Conservation (phyloP, 2,113 vertebrate species). For the Rhinogobius similis region DNA sequence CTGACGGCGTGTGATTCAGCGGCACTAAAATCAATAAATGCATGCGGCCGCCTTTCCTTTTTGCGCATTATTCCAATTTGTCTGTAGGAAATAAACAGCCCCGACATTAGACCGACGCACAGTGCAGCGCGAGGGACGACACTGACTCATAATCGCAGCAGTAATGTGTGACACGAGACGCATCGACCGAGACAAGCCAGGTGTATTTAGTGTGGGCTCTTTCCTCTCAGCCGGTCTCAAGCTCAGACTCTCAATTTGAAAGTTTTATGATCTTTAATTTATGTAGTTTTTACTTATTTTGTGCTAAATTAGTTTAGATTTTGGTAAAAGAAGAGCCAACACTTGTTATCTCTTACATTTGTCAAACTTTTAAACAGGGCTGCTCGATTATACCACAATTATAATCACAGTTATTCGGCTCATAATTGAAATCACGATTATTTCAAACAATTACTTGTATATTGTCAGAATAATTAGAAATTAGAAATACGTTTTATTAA, state of each 20-base stretch:
- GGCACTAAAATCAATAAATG: slow-evolving; percentile 34
- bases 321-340: too few relatives aligned
- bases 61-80: slow-evolving; percentile 36
- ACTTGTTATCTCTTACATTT: too few relatives aligned
- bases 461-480: too few relatives aligned
- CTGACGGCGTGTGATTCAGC: slow-evolving; percentile 26
- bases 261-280: too few relatives aligned
- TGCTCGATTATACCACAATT: too few relatives aligned
- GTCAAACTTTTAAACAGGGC: too few relatives aligned
- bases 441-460: too few relatives aligned
- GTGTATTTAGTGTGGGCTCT: not conserved
- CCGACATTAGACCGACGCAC: slow-evolving; percentile 27
- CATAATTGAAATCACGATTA: too few relatives aligned
- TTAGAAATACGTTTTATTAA: too few relatives aligned
- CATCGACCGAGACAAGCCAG: slow-evolving; percentile 33
- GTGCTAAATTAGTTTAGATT: too few relatives aligned
- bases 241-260: not conserved
- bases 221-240: not conserved
- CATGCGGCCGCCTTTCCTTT: slow-evolving; percentile 9
- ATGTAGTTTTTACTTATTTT: too few relatives aligned
- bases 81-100: slow-evolving; percentile 26
- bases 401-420: too few relatives aligned
- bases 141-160: slow-evolving; percentile 42
- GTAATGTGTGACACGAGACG: slow-evolving; percentile 28
- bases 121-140: slow-evolving; percentile 11